phyloP scores from a whole-genome alignment of 2,113 vertebrate genomes.

The Columba livia region DNA sequence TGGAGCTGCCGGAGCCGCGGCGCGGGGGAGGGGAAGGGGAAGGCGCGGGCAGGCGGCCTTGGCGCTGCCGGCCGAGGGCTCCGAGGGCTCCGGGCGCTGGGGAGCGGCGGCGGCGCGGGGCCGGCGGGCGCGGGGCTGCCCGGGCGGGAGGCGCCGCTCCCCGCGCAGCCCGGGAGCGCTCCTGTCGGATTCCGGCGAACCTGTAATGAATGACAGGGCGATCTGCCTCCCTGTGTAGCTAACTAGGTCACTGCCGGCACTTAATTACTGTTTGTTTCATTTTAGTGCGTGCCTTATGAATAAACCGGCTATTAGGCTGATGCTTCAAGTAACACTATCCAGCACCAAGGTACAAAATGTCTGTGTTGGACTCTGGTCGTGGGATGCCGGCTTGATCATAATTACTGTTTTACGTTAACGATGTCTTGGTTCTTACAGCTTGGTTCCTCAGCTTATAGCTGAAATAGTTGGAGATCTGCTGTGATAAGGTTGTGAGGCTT shows the following conservation, averaged over 20 bases:
- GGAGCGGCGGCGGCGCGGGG: not conserved
- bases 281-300: slow-evolving; percentile 58
- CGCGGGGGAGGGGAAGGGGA: slow-evolving; percentile 41
- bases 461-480: not conserved
- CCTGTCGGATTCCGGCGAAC: not conserved
- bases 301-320: slow-evolving; percentile 63
- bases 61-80: not conserved
- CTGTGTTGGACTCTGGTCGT: slow-evolving; percentile 51
- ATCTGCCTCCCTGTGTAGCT: not conserved
- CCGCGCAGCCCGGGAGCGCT: not conserved
- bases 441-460: not conserved
- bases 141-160: not conserved
- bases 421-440: not conserved
- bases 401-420: slow-evolving; percentile 19
- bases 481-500: not conserved
- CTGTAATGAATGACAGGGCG: not conserved
- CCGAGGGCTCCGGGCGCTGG: not conserved
- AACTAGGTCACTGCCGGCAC: slow-evolving; percentile 52
- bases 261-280: slow-evolving; percentile 67
- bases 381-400: not conserved
- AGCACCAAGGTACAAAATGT: slow-evolving; percentile 58
- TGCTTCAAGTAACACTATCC: slow-evolving; percentile 55
- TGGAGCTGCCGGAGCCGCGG: not conserved
- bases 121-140: not conserved
- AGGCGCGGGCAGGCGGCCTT: not conserved